phyloP scores from a whole-genome alignment of 2,888 invertebrate species.

The Xestia sexstrigata region DNA sequence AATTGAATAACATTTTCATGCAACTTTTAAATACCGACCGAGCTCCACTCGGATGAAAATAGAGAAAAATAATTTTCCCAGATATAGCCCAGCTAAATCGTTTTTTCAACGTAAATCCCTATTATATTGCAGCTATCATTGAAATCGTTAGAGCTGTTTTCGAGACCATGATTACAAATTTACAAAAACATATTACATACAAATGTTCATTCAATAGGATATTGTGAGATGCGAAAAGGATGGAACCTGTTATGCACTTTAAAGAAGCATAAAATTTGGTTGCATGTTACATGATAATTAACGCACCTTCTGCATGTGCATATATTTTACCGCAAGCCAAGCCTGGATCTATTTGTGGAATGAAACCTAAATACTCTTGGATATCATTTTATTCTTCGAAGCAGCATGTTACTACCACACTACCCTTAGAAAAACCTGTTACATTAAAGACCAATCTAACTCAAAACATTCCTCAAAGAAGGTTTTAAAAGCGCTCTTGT shows the following conservation, averaged over 20 bases:
- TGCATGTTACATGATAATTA: not conserved
- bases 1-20: conserved; percentile 30
- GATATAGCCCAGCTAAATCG: not conserved
- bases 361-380: not conserved
- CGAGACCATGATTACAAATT: no score
- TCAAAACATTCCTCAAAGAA: conserved; percentile 1
- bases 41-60: not conserved
- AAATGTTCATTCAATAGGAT: no score
- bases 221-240: not conserved
- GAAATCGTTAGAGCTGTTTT: not conserved
- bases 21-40: conserved; percentile 1
- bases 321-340: no score
- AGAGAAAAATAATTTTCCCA: not conserved
- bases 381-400: not conserved
- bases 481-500: conserved; percentile 11
- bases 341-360: no score
- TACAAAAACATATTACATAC: no score
- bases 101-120: not conserved
- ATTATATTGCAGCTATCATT: not conserved
- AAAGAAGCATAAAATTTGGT: not conserved
- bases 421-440: no score
- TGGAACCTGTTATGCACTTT: not conserved
- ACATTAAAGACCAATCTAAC: not conserved
- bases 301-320: not conserved
- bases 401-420: no score